Conservation (phyloP, 2,888 invertebrate genomes). For the Conistra vaccinii region DNA sequence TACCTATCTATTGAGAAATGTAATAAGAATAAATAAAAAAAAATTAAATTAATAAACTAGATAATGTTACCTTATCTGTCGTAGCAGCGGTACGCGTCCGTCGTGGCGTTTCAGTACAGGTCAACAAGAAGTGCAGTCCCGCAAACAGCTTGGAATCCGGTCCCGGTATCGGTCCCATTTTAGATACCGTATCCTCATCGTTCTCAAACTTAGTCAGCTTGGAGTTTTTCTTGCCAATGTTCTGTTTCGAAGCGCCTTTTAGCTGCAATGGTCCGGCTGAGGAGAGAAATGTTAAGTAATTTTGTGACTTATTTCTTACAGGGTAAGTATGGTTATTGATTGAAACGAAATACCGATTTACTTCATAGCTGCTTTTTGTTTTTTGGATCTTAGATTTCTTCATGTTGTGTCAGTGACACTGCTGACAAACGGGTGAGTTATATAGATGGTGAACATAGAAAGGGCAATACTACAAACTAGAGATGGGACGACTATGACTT, state of each 20-base stretch:
- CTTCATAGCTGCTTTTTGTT: conserved; percentile 11
- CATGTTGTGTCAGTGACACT: conserved; percentile 19
- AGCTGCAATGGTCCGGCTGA: conserved; percentile 87
- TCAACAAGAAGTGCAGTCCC: conserved; percentile 90
- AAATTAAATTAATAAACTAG: too few relatives aligned
- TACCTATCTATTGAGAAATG: too few relatives aligned
- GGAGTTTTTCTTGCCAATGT: conserved; percentile 88
- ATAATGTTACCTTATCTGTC: conserved; percentile 69
- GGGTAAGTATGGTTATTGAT: conserved; percentile 27
- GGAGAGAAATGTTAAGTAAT: conserved; percentile 3
- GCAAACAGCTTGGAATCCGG: conserved; percentile 86
- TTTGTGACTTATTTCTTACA: conserved; percentile 2
- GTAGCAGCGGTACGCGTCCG: conserved; percentile 62
- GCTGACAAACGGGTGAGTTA: conserved; percentile 16
- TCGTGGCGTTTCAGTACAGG: conserved; percentile 88
- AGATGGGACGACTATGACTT: too few relatives aligned
- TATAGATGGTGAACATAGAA: neutral
- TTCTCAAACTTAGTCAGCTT: conserved; percentile 87
- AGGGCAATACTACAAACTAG: neutral
- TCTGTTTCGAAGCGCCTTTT: conserved; percentile 89
- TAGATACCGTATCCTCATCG: conserved; percentile 84
- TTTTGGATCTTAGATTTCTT: conserved; percentile 7
- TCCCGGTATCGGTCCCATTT: conserved; percentile 90
- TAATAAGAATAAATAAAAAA: too few relatives aligned
- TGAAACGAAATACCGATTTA: conserved; percentile 27